A percentile compares a stretch with the other conserved stretches of the same genome.
phyloP scores from a whole-genome alignment of 2,888 invertebrate species.

The Callinectes sapidus region DNA sequence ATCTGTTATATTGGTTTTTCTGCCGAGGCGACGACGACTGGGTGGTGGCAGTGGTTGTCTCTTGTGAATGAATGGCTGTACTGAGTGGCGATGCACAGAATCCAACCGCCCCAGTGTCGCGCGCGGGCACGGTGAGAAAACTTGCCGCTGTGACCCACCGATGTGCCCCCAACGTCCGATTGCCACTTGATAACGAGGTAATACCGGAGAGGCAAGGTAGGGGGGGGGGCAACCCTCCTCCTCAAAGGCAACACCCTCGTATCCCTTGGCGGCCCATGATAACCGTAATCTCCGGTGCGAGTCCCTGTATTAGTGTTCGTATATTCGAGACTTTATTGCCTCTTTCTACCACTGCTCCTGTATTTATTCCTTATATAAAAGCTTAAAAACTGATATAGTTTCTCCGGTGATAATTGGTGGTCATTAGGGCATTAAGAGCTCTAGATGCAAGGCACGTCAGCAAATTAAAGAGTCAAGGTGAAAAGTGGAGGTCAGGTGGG shows the following conservation, averaged over 20 bases:
- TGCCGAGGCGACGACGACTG: neutral
- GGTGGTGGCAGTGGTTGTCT: conserved; percentile 13
- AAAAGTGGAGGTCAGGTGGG: neutral
- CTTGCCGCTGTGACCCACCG: conserved; percentile 17
- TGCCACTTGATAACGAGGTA: conserved; percentile 41
- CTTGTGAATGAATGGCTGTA: conserved; percentile 2
- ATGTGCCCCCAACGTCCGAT: conserved; percentile 34
- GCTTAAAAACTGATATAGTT: conserved; percentile 21
- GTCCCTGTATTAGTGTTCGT: conserved; percentile 32
- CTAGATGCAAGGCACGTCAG: neutral
- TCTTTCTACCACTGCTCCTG: neutral
- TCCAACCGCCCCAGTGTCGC: conserved; percentile 2
- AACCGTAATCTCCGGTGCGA: conserved; percentile 4
- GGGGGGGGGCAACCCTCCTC: neutral
- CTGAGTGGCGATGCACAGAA: conserved; percentile 20
- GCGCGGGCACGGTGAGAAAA: neutral
- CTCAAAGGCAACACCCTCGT: conserved; percentile 9
- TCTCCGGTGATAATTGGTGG: conserved; percentile 8
- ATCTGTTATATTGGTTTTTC: conserved; percentile 32
- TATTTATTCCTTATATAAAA: neutral
- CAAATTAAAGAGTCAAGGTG: conserved; percentile 11
- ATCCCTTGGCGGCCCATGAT: neutral
- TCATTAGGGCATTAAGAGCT: neutral
- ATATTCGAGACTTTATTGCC: neutral
- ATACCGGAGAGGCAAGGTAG: neutral